Base-by-base conservation (phyloP, 2,797 vertebrate genomes). In the Perodicticus potto region DNA sequence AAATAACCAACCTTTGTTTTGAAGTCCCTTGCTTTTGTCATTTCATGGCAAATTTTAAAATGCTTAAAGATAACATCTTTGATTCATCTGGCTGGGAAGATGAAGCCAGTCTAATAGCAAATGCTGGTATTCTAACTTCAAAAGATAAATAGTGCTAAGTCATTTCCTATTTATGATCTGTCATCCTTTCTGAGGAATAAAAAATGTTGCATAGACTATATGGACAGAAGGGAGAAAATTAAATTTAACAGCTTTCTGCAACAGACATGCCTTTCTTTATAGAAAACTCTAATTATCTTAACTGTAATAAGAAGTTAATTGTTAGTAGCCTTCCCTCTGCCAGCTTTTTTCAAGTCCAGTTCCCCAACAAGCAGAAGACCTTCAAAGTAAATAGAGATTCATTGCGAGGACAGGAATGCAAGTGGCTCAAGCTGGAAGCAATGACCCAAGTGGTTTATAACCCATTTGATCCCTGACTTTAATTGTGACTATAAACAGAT, bases 251-350 rank as follows among this genome's bases (percentile, higher is more conserved):
- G 84, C 86, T 97, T 97, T 96, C 85, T 95, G 77, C 37, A 94
- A 90, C 45, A 96, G 87, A 85, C 86, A 96, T 89, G 73, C 23
- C 85, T 92, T 95, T 90, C 97, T 96, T 93, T 77, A 81, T 96
- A 86, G 96, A 96, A 86, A 93, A 86, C 61, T 90, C 69, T 53
- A 97, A 97, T 97, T 96, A 94, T 93, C 87, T 96, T 97, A 91
- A 94, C 93, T 1, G 5, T 93, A 93, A 95, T 96, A 96, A 86
- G 89, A 95, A 97, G 69, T 82, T 98, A 97, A 97, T 97, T 97
- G 95, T 85, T 93, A 88, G 94, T 81, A 92, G 77, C 89, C 59
- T 94, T 93, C 65, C 29, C 70, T 94, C 88, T 96, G 96, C 94
- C 93, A 96, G 53, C 40, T 90, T 95, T 80, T 88, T 90, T 83